phyloP scores from a whole-genome alignment of 2,888 invertebrate genomes.

The Elgonia sp. region DNA sequence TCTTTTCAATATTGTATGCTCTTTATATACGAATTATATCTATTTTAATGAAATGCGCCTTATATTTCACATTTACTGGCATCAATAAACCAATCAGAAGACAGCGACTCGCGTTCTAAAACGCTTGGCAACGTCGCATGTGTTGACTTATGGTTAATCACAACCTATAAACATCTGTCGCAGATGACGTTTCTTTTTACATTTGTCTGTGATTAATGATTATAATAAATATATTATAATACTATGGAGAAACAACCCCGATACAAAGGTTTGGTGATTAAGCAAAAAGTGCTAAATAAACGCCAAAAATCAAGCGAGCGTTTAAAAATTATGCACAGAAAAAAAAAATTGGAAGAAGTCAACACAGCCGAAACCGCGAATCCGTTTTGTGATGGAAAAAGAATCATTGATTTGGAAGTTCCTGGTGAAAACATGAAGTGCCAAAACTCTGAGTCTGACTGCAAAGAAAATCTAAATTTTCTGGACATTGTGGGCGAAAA shows the following conservation, averaged over 20 bases:
- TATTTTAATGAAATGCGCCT: slow-evolving; percentile 12
- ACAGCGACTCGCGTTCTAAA: no score
- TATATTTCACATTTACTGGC: no score
- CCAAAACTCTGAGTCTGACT: neutral
- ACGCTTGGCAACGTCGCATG: no score
- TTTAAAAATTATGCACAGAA: slow-evolving; percentile 6
- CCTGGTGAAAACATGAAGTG: slow-evolving; percentile 43
- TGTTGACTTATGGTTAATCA: no score
- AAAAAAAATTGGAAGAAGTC: neutral
- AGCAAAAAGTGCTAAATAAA: neutral
- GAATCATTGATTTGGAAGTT: slow-evolving; percentile 33
- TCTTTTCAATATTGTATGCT: slow-evolving; percentile 12
- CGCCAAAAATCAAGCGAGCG: slow-evolving; percentile 13
- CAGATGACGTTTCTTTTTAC: no score
- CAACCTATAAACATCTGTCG: no score
- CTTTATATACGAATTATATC: neutral
- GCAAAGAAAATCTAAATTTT: slow-evolving; percentile 43
- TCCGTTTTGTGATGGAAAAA: slow-evolving; percentile 32
- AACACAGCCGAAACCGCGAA: neutral
- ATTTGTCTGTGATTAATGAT: no score
- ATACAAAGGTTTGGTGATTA: neutral
- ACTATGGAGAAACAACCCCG: neutral
- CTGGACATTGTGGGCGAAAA: slow-evolving; percentile 38
- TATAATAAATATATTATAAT: no score
- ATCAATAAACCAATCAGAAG: no score